Evolutionary conservation across 2,888 invertebrate species (phyloP), one percentile per base, ranked within the genome.

Genomic region (Scelioninae gen. 1): DNA sequence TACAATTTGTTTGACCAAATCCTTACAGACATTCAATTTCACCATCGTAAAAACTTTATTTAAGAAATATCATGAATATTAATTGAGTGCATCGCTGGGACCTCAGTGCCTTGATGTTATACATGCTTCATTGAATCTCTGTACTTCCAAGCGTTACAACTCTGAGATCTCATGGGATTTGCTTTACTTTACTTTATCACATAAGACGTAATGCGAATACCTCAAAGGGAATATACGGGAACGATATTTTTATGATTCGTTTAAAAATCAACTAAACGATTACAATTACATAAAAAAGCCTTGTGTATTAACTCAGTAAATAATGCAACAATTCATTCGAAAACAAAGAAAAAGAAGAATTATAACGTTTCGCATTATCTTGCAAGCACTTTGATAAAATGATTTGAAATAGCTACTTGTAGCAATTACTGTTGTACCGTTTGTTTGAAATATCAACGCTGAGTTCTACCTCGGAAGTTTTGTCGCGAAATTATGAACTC

Each of bases 141-240:
- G 65, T 45, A 66, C 65, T 51, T 29, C 15, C 10, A 51, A 66
- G 51, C 66, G 53, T 66, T 66, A 66, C 66, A 53, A 40, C 31
- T 66, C 16, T n/a, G 13, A n/a, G 40, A 53, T 16, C 66, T 53
- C 66, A 38, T 29, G 43, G 53, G 66, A 66, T 66, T 66, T 53
- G 51, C 40, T 66, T 66, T 53, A 51, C 66, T 66, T 66, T 38
- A 53, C 51, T 66, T 66, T 38, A 53, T 38, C 66, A 53, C 53
- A 66, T 66, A 51, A 66, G 40, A 40, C 40, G 34, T 43, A 60
- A 32, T 34, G 65, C 51, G 34, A 51, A 65, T 34, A 34, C 31
- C 34, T 51, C 65, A 51, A 49, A 65, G 51, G 47, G 32, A 47
- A 32, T 47, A 32, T 32, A 47, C 10, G 15, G n/a, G 13, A 34